Evolutionary conservation across 92 coral and sea anemone species (phyloP), one percentile per base, ranked within the genome.

Genomic region (Desmophyllum pertusum): DNA sequence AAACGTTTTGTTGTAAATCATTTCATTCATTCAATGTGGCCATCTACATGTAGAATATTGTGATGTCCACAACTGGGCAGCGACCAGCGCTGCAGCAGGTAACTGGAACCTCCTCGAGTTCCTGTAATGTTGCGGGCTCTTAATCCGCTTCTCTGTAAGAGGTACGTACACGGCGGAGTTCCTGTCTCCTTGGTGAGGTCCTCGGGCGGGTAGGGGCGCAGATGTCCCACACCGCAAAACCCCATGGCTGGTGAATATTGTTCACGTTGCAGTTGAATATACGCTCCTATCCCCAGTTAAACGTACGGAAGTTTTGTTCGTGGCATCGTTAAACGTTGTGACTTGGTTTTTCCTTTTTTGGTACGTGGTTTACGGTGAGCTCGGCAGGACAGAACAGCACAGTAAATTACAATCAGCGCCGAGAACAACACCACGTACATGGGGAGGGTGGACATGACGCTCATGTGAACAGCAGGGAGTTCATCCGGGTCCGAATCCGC

Each of bases 361-460:
- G 85, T 35, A 29, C 88, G 88, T 29, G 93, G 92, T 76, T 92
- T 97, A 29, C 88, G 81, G 65, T 92, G 85, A n/a, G 92, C 88
- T 31, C 95, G 85, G 69, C 98, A 97, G 9, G 99, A 94, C 11
- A 94, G 81, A 38, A 97, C 86, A 55, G 97, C 98, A 51, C 95
- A 92, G 77, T 94, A 97, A 40, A 97, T 46, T 43, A 97, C 73
- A 27, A 97, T 86, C 69, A 97, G 83, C 23, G 92, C 91, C 6
- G 95, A 88, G 52, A 97, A 87, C 17, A 97, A 73, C 23, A 97
- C 96, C 71, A 94, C 89, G 77, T 94, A 97, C 76, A 97, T 79
- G 2, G 99, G 99, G 7, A 97, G 86, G 39, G 99, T 97, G 88
- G 91, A 97, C 81, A 90, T 70, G 9, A 97, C 89, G 8, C 95